Conservation (phyloP, 92 coral and sea anemone genomes). For the Pocillopora meandrina region DNA sequence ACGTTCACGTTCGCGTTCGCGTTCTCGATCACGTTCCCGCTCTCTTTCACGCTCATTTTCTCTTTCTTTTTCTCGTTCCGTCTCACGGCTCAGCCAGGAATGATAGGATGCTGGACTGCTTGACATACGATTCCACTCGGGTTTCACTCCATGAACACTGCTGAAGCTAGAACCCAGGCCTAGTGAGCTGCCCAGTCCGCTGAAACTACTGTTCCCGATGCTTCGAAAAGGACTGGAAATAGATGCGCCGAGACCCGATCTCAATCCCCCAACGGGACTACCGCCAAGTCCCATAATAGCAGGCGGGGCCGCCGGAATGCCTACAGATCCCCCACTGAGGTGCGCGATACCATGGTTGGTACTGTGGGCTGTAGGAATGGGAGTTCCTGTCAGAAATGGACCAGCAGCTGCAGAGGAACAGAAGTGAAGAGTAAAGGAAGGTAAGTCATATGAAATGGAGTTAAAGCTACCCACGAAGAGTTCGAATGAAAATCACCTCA, state of each 20-base stretch:
- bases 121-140: conserved; percentile 74
- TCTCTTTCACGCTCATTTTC: conserved; percentile 55
- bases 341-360: conserved; percentile 63
- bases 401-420: conserved; percentile 28
- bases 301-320: conserved; percentile 60
- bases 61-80: conserved; percentile 58
- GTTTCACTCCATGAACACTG: conserved; percentile 51
- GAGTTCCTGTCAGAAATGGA: conserved; percentile 51
- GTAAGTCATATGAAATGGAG: background rate
- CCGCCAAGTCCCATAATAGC: conserved; percentile 63
- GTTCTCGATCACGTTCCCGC: conserved; percentile 60
- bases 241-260: conserved; percentile 51
- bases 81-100: conserved; percentile 82
- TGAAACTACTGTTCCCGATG: conserved; percentile 50
- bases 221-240: conserved; percentile 62
- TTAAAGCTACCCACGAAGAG: background rate
- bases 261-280: conserved; percentile 65
- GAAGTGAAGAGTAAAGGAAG: background rate
- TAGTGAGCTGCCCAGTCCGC: conserved; percentile 50
- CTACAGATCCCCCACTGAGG: conserved; percentile 47
- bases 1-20: conserved; percentile 71
- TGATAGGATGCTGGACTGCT: conserved; percentile 58
- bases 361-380: conserved; percentile 59
- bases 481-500: background rate
- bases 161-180: conserved; percentile 49